Evolutionary conservation across 1,140 invertebrate species (phyloP), one percentile per base, ranked within the genome.

Genomic region (Trichonephila inaurata): DNA sequence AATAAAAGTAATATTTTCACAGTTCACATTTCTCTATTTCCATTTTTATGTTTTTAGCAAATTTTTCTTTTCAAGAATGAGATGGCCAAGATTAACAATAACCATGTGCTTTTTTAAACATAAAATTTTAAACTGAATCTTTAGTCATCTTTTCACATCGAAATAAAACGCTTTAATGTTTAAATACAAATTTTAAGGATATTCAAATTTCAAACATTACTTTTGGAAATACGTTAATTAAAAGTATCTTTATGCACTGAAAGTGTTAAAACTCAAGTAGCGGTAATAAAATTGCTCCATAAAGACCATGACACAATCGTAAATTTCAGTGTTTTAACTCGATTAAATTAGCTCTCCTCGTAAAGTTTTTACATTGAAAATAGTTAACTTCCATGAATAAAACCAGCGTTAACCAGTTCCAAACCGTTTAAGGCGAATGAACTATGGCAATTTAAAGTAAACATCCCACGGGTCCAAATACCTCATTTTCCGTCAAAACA

Each of bases 401-500:
- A 77, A 77, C 24, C 24, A 24, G 5, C 69, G 16, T 28, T 62
- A 62, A 33, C 19, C 72, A 24, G 7, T 14, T 60, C 82, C 19
- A 83, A 60, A 83, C 82, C 82, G n/a, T 83, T 83, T 83, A 83
- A 83, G 44, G 44, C 10, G 82, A 24, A 83, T 83, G 40, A 83
- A 83, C 44, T 60, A 83, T 83, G 82, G 51, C 82, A 83, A 83
- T 83, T 83, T 83, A 83, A 83, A 83, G 82, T 83, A 83, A 83
- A 83, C 44, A 58, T 83, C 82, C 82, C 82, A 8, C 18, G 51
- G 24, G 82, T 58, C n/a, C 82, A 51, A 60, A 83, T 83, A 83
- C 40, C 82, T 83, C 51, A 83, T 83, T 83, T 83, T 83, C n/a
- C 44, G 28, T 77, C 82, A 58, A 51, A 51, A 60, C 44, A 60